These are phyloP conservation scores for Periophthalmodon schlosseri DNA, from an alignment of 2,113 vertebrate species.

Conservation along the genomic window DNA sequence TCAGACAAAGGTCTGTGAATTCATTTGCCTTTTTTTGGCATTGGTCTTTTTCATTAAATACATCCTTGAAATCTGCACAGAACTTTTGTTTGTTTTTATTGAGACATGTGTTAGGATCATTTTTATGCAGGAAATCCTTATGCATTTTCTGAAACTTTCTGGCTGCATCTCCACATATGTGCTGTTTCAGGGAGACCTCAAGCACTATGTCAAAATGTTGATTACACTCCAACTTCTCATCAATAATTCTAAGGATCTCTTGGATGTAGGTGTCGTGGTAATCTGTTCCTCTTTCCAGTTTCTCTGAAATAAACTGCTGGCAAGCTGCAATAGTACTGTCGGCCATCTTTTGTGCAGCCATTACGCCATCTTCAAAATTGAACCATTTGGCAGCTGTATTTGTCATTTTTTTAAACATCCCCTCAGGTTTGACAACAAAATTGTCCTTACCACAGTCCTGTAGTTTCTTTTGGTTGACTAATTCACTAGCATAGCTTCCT, in stretches of 20 bases:
- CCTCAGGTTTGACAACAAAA: not conserved
- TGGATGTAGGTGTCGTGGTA: conserved; percentile 15
- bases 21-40: conserved; percentile 51
- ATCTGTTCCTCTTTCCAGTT: not conserved
- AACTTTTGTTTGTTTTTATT: conserved; percentile 43
- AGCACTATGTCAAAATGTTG: not conserved
- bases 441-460: not conserved
- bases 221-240: not conserved
- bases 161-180: conserved; percentile 9
- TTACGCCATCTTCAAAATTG: not conserved
- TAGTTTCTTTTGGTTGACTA: not conserved
- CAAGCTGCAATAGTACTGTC: not conserved
- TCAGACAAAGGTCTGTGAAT: conserved; percentile 43
- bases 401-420: not conserved
- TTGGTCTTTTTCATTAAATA: conserved; percentile 53
- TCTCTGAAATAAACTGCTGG: conserved; percentile 1
- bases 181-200: conserved; percentile 5
- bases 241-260: conserved; percentile 7
- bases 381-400: not conserved
- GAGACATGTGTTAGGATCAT: conserved; percentile 3
- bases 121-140: not conserved
- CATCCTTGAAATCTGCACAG: conserved; percentile 44
- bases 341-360: not conserved
- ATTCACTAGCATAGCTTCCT: conserved; percentile 3
- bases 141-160: conserved; percentile 7